A percentile compares a stretch with the other conserved stretches of the same genome.
Conservation (phyloP, 2,888 invertebrate species). For the Plutella xylostella region DNA sequence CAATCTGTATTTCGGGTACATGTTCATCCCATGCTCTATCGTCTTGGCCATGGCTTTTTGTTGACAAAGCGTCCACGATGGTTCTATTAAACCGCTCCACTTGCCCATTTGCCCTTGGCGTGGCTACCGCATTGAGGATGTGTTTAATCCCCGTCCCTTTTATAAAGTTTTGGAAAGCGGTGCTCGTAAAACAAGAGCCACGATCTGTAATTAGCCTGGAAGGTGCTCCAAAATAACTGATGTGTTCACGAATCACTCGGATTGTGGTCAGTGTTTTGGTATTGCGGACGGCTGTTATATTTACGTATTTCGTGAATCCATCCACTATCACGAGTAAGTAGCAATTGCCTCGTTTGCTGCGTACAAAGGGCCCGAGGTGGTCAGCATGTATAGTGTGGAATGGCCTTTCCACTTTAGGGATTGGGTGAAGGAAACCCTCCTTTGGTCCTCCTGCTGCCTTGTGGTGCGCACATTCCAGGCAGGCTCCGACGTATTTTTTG, state of each 20-base stretch:
- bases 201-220: slow-evolving; percentile 18
- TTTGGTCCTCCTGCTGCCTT: slow-evolving; percentile 17
- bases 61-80: not conserved
- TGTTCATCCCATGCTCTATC: slow-evolving; percentile 7
- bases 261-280: slow-evolving; percentile 17
- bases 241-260: slow-evolving; percentile 13
- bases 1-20: slow-evolving; percentile 4
- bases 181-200: slow-evolving; percentile 17
- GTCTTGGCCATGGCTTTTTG: slow-evolving; percentile 1
- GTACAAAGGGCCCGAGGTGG: slow-evolving; percentile 19
- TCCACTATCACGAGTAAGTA: slow-evolving; percentile 18
- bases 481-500: slow-evolving; percentile 19
- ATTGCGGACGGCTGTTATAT: slow-evolving; percentile 15
- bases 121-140: not conserved
- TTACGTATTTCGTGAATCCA: slow-evolving; percentile 18
- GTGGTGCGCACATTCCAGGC: slow-evolving; percentile 19
- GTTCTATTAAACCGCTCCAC: not conserved
- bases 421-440: slow-evolving; percentile 19
- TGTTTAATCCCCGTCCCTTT: slow-evolving; percentile 12
- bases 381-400: slow-evolving; percentile 23
- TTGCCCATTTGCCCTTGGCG: slow-evolving; percentile 2
- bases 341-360: slow-evolving; percentile 14
- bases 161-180: slow-evolving; percentile 9
- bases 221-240: slow-evolving; percentile 18
- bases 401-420: slow-evolving; percentile 15